These are phyloP conservation scores for Pegea sp. DNA, from an alignment of 23 tunicate genomes.

Conservation along the genomic window DNA sequence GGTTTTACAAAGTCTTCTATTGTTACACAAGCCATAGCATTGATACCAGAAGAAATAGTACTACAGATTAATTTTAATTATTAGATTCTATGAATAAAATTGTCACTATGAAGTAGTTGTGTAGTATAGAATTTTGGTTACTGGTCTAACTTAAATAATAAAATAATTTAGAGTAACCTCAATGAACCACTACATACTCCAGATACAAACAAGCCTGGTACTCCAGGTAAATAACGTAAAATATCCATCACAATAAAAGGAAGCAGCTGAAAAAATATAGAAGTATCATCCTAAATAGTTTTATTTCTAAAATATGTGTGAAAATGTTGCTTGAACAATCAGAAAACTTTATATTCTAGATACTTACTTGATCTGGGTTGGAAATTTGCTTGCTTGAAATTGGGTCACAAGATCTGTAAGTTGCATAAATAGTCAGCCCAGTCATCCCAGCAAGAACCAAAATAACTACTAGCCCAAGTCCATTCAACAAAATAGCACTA, in stretches of 20 bases:
- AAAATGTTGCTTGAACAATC: no score
- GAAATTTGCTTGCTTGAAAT: conserved; percentile 11
- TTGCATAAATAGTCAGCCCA: conserved; percentile 67
- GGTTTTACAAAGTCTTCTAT: conserved; percentile 81
- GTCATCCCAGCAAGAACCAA: conserved; percentile 87
- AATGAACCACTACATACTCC: conserved; percentile 87
- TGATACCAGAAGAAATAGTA: conserved; percentile 84
- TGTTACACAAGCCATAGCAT: conserved; percentile 89
- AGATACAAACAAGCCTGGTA: conserved; percentile 89
- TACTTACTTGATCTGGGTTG: conserved; percentile 56
- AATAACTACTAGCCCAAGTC: conserved; percentile 42
- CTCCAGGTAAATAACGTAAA: conserved; percentile 49
- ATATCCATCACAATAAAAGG: conserved; percentile 90
- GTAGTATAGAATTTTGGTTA: no score
- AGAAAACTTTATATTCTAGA: no score
- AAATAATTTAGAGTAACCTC: conserved; percentile 17
- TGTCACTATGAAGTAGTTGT: no score
- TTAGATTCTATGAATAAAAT: no score
- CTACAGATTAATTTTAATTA: no score
- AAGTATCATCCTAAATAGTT: no score
- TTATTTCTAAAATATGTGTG: no score
- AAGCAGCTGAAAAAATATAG: conserved; percentile 46
- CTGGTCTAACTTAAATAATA: no score
- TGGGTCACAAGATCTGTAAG: conserved; percentile 64
- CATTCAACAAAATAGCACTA: conserved; percentile 48